Conservation (phyloP, 2,113 vertebrate genomes). For the Vireo altiloquus region DNA sequence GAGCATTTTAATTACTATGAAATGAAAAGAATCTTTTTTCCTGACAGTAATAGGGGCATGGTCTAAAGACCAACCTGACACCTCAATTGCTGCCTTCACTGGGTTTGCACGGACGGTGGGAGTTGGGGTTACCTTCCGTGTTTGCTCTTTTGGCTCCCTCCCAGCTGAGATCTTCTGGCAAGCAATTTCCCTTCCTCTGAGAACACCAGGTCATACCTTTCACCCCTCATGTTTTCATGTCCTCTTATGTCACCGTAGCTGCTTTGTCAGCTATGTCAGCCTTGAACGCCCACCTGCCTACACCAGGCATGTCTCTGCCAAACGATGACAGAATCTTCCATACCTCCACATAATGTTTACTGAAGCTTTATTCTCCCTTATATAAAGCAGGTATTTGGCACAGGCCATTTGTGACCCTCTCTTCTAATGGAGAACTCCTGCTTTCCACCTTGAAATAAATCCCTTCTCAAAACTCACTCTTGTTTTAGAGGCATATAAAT, state of each 20-base stretch:
- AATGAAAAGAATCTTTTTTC: not conserved
- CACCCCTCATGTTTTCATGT: not conserved
- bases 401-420: not conserved
- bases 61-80: not conserved
- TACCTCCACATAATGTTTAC: not conserved
- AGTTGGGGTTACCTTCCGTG: not conserved
- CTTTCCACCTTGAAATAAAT: not conserved
- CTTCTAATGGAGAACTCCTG: not conserved
- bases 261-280: not conserved
- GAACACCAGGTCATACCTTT: not conserved
- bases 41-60: not conserved
- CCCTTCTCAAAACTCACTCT: not conserved
- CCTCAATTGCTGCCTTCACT: not conserved
- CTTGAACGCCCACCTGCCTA: not conserved
- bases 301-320: not conserved
- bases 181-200: not conserved
- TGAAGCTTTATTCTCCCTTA: not conserved
- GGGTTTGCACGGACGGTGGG: not conserved
- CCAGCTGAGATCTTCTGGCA: not conserved
- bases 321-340: not conserved
- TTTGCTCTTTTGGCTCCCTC: not conserved
- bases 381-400: not conserved
- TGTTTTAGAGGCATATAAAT: not conserved
- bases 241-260: not conserved
- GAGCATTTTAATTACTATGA: constrained; percentile 46